phyloP scores from a whole-genome alignment of 2,888 invertebrate genomes.

The Girardia tigrina region DNA sequence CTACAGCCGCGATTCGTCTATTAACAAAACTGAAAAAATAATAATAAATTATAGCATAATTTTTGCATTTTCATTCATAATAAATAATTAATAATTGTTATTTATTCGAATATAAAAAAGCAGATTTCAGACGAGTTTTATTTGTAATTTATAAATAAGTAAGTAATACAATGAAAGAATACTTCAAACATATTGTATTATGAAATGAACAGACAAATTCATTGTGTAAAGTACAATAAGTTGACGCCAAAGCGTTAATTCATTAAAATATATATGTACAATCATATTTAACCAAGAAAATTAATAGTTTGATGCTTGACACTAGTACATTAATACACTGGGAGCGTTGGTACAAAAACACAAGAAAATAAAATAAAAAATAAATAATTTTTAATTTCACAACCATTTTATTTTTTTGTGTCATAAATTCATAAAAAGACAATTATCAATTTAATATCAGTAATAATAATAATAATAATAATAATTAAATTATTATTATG shows the following conservation, averaged over 20 bases:
- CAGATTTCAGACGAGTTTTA: constrained; percentile 13
- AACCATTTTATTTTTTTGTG: background rate
- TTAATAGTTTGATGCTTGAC: constrained; percentile 27
- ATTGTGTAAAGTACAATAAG: constrained; percentile 23
- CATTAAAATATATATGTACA: constrained; percentile 34
- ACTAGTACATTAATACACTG: constrained; percentile 20
- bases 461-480: background rate
- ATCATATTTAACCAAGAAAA: constrained; percentile 33
- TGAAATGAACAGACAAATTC: constrained; percentile 23
- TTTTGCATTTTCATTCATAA: no score
- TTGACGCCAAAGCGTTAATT: constrained; percentile 19
- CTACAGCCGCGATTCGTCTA: no score
- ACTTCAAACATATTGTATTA: constrained; percentile 23
- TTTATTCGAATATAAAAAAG: no score
- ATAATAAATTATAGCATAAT: no score
- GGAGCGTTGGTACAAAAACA: constrained; percentile 11
- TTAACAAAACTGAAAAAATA: no score
- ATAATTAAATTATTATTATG: background rate
- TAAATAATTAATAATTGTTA: no score
- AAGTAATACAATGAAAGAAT: constrained; percentile 15
- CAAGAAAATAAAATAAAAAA: no score
- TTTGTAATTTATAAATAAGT: constrained; percentile 16
- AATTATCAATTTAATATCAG: background rate
- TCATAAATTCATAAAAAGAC: background rate
- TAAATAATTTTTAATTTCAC: background rate